Evolutionary conservation across 1,140 invertebrate species (phyloP).

Genomic region (Hestina assimilis): DNA sequence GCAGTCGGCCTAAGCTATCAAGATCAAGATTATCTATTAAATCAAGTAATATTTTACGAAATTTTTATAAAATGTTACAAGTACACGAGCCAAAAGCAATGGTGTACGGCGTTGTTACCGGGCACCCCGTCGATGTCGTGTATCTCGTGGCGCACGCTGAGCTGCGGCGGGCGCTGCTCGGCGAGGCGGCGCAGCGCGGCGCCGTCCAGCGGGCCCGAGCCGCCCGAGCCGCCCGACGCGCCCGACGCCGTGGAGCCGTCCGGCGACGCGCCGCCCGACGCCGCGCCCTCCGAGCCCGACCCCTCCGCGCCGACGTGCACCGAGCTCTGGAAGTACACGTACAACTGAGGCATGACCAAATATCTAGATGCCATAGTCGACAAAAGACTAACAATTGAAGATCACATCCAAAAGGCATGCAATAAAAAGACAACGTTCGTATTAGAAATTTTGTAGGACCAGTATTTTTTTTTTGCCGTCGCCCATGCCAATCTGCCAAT

Average conservation of each 20-base stretch:
- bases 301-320: conserved; percentile 7
- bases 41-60: too few species aligned
- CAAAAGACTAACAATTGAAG: too few species aligned
- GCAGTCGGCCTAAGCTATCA: too few species aligned
- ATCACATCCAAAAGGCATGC: too few species aligned
- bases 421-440: too few species aligned
- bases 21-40: too few species aligned
- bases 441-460: too few species aligned
- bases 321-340: not conserved
- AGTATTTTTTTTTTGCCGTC: too few species aligned
- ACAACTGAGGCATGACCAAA: not conserved
- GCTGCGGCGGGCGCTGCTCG: conserved; percentile 87
- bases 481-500: too few species aligned
- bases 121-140: conserved; percentile 87
- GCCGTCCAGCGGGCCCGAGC: conserved; percentile 91
- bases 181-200: conserved; percentile 83
- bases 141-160: conserved; percentile 78
- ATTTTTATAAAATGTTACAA: too few species aligned
- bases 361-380: not conserved
- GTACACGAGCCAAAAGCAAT: too few species aligned
- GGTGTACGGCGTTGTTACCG: conserved; percentile 73
- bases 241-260: conserved; percentile 33
- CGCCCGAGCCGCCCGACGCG: conserved; percentile 81
- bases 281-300: conserved; percentile 1
- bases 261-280: conserved; percentile 15